Conservation (phyloP, 1,140 invertebrate genomes). For the Habropoda laboriosa region DNA sequence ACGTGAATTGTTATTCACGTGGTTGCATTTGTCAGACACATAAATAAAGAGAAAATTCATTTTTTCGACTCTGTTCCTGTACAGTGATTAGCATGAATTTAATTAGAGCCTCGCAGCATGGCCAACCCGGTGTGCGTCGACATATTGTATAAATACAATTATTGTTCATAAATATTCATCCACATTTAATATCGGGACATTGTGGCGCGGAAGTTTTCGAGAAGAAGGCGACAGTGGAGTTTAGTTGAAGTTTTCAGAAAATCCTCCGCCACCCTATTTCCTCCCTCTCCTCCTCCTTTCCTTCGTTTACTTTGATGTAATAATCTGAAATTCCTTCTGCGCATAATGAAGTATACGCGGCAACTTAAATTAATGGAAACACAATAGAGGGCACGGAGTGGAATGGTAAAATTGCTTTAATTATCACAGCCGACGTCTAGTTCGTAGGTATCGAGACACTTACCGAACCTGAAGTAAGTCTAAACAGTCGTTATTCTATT, state of each 20-base stretch:
- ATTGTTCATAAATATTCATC: slow-evolving; percentile 80
- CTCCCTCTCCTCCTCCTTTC: not conserved
- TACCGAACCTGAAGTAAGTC: too few species aligned
- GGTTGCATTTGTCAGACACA: too few species aligned
- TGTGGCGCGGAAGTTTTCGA: slow-evolving; percentile 54
- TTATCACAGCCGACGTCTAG: not conserved
- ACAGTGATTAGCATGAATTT: slow-evolving; percentile 76
- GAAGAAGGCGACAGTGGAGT: slow-evolving; percentile 53
- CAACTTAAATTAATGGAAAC: slow-evolving; percentile 47
- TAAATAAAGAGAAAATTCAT: slow-evolving; percentile 7
- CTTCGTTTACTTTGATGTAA: slow-evolving; percentile 54
- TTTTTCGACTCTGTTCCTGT: slow-evolving; percentile 21
- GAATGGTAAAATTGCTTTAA: slow-evolving; percentile 26
- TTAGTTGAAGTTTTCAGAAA: slow-evolving; percentile 60
- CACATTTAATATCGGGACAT: slow-evolving; percentile 72
- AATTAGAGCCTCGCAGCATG: slow-evolving; percentile 65
- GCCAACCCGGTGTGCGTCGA: slow-evolving; percentile 51
- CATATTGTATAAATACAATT: slow-evolving; percentile 74
- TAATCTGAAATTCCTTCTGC: slow-evolving; percentile 54
- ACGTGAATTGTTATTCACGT: slow-evolving; percentile 6
- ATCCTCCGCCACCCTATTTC: slow-evolving; percentile 32
- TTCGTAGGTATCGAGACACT: not conserved
- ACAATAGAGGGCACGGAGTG: slow-evolving; percentile 33
- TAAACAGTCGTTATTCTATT: too few species aligned
- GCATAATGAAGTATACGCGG: slow-evolving; percentile 39